Evolutionary conservation across 1,140 invertebrate genomes (phyloP).

Genomic region (Centruroides sculpturatus): DNA sequence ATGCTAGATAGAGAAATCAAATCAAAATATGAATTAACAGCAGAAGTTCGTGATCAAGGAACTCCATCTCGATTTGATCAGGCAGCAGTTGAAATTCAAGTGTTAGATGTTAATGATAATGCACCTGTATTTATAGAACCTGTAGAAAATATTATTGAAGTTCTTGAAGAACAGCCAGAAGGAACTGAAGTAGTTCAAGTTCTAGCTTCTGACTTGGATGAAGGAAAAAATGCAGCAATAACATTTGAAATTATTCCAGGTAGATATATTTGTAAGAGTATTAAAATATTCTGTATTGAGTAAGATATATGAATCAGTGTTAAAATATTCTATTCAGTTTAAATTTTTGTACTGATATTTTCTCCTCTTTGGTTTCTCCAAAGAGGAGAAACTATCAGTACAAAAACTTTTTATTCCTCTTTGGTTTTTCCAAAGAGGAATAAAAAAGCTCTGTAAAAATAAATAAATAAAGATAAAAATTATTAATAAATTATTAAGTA

Average conservation of each 20-base stretch:
- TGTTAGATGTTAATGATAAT: constrained; percentile 80
- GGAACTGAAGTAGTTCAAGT: constrained; percentile 56
- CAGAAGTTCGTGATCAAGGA: constrained; percentile 74
- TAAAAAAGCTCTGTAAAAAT: too few species aligned
- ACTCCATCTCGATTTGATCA: constrained; percentile 45
- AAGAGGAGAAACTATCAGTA: too few species aligned
- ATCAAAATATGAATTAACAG: constrained; percentile 58
- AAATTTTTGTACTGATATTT: too few species aligned
- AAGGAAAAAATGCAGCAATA: constrained; percentile 61
- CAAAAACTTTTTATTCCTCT: too few species aligned
- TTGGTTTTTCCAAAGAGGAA: too few species aligned
- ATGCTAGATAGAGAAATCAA: constrained; percentile 68
- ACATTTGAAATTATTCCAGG: constrained; percentile 49
- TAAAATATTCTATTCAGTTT: too few species aligned
- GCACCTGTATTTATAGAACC: constrained; percentile 73
- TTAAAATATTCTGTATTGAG: too few species aligned
- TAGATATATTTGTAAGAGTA: not conserved
- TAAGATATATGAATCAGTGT: too few species aligned
- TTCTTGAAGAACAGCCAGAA: constrained; percentile 74
- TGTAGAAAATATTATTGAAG: constrained; percentile 67
- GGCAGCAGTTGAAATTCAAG: constrained; percentile 53
- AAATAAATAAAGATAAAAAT: too few species aligned
- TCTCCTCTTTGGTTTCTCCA: too few species aligned
- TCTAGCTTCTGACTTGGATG: constrained; percentile 60
- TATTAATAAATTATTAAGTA: too few species aligned